Base-by-base conservation (phyloP, 2,113 vertebrate species). In the Amphiprion percula region DNA sequence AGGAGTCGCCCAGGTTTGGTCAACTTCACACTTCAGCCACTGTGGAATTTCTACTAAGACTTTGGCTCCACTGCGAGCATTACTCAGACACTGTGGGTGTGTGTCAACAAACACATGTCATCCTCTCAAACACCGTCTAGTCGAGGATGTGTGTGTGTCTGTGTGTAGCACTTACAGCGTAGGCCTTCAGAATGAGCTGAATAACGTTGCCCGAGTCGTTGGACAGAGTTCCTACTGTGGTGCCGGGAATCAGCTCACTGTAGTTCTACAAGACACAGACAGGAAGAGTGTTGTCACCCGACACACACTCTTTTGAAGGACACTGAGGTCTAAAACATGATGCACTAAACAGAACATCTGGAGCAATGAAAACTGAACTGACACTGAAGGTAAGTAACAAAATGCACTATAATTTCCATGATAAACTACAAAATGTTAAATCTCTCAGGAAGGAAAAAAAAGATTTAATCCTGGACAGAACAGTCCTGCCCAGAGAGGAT, bases 191-290 rank as follows among this genome's bases (percentile, higher is more conserved):
- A 39, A 99, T 99, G 77, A 99, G 97, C 88, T 99, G 96, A 70
- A 99, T 92, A 30, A 99, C 96, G 0, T 99, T 99, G 90, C 96
- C 96, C 4, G 98, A 99, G 86, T 99, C 95, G 0, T 85, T 82
- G 30, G 96, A 96, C 74, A 99, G 89, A 2, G 93, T 94, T 33
- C 98, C 98, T 33, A 99, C 98, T 0, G 97, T 97, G 50, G 98
- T 98, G 63, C 98, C 98, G 14, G 98, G 97, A 73, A 99, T 98
- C 85, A 99, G 91, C 75, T 98, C 97, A 15, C 97, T 99, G 88
- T 99, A 99, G 91, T 97, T 99, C 98, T 99, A 88, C 24, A 65
- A 82, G 2, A 21, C 30, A 79, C 19, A 74, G 10, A 63, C 26
- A 74, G 24, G 61, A 15, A 67, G n/a, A 62, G 0, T 17, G 50